phyloP scores from a whole-genome alignment of 2,113 vertebrate genomes.

The Calidris pygmaea region DNA sequence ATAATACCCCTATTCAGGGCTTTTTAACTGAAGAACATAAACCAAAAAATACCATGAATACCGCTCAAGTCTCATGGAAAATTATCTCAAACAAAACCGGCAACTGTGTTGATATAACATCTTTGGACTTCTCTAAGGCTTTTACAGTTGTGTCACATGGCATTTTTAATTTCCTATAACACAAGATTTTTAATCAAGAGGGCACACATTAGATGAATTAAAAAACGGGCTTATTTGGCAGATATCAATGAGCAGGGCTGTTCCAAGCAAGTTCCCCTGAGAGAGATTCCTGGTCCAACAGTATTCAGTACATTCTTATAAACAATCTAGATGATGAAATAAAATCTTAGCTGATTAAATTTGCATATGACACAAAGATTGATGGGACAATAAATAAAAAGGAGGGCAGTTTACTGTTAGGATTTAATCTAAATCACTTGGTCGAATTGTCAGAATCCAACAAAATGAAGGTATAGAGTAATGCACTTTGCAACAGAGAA shows the following conservation, averaged over 20 bases:
- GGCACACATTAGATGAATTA: conserved; percentile 41
- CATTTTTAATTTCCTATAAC: conserved; percentile 53
- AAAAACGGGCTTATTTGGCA: conserved; percentile 31
- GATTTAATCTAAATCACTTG: conserved; percentile 23
- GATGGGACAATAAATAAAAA: conserved; percentile 20
- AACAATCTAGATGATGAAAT: conserved; percentile 52
- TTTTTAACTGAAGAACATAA: background rate
- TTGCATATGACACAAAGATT: conserved; percentile 56
- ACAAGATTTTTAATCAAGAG: conserved; percentile 54
- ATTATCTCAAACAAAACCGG: background rate
- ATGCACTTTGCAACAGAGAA: background rate
- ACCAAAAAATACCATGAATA: background rate
- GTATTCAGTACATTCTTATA: conserved; percentile 13
- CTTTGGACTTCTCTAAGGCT: background rate
- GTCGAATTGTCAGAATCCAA: background rate
- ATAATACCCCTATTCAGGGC: background rate
- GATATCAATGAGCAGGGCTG: conserved; percentile 14
- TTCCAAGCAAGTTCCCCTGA: background rate
- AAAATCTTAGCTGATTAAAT: conserved; percentile 64
- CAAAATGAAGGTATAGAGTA: background rate
- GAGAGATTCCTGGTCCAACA: background rate
- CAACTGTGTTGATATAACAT: background rate
- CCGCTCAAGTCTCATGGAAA: background rate
- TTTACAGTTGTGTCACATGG: background rate
- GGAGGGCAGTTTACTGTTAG: background rate